Base-by-base conservation (phyloP, 1,140 invertebrate species). In the Hyles vespertilio region DNA sequence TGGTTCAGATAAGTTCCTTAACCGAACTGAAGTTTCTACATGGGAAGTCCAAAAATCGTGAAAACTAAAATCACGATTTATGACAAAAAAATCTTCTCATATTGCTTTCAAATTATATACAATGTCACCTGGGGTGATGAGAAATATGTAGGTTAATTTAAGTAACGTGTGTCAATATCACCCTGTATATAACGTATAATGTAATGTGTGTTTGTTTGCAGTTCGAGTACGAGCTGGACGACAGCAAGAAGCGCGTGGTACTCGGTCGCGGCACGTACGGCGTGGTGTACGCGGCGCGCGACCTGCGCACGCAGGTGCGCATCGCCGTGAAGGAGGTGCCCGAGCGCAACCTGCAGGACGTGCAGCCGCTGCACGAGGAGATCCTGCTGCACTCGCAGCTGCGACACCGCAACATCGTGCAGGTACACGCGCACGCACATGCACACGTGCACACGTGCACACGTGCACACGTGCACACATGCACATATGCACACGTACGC, bases 271-370 rank as follows among this genome's bases (percentile, higher is more conserved):
- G 98, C 3, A 99, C 98, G 0, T 99, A 98, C 87, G 98, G 98
- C 2, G 92, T 95, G 0, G 98, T 99, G 2, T 99, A 96, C 82
- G 97, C 98, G 7, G 98, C 98, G 2, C 87, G 97, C 9, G 98
- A 99, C 90, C 91, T 97, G 36, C 97, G 96, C 76, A 99, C 98
- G 0, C 98, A 99, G 91, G 96, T 98, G 2, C 91, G 96, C 59
- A 98, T 99, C 70, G 98, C 98, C 2, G 96, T 99, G 1, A 99
- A 99, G 87, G 98, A 99, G 91, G 97, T 99, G 58, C 97, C 97
- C 0, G 98, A 99, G 84, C 96, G 96, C 84, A 98, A 98, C 89
- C 91, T 98, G 8, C 97, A 98, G 5, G 98, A 99, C 81, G 98
- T 99, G 0, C 98, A 99, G 85, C 98, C 98, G 0, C 86, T 99